Conservation (phyloP, 2,113 vertebrate genomes). For the Fulica atra region DNA sequence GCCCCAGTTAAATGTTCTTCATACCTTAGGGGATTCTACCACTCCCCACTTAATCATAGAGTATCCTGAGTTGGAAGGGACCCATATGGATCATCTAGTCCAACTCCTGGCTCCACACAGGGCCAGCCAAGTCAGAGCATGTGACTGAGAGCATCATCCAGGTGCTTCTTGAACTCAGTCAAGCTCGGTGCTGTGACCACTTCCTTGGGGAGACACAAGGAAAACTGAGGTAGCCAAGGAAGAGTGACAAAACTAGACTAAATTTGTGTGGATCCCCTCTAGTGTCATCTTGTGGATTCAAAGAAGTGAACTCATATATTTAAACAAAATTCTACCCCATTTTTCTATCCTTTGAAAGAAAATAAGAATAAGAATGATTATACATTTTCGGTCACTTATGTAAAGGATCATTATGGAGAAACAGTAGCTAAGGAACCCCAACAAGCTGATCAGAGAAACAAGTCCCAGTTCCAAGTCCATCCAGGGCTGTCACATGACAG, state of each 20-base stretch:
- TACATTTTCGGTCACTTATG: background rate
- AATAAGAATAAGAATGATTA: background rate
- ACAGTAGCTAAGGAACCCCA: background rate
- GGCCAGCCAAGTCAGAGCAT: no score
- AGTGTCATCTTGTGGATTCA: background rate
- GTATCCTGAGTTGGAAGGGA: no score
- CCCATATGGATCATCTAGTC: no score
- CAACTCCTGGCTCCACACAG: no score
- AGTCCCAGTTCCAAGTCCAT: rapidly evolving
- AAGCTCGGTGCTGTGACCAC: no score
- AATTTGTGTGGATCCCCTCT: background rate
- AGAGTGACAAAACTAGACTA: background rate
- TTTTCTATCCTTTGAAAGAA: background rate
- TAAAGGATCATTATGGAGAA: background rate
- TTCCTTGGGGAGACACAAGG: background rate
- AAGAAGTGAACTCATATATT: background rate
- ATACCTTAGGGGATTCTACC: background rate
- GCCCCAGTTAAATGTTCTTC: background rate
- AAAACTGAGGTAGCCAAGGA: background rate
- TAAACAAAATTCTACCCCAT: background rate
- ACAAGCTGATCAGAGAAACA: background rate
- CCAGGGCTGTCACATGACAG: background rate
- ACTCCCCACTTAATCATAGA: background rate
- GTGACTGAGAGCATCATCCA: no score
- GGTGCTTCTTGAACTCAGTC: no score